A percentile compares a stretch with the other conserved stretches of the same genome.
Conservation (phyloP, 2,113 vertebrate genomes). For the Macrotis lagotis region DNA sequence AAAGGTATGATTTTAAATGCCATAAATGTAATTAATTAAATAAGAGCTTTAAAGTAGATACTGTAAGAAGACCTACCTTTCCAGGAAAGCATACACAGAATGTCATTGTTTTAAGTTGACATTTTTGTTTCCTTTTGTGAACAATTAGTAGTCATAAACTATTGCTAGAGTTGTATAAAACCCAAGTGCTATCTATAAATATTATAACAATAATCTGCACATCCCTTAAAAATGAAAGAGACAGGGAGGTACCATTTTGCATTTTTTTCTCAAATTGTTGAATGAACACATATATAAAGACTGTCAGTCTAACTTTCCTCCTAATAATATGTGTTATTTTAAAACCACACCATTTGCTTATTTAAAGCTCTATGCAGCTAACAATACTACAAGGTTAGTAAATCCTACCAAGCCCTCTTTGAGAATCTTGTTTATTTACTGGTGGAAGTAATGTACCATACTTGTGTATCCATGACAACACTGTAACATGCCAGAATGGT, state of each 20-base stretch:
- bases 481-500: constrained; percentile 79
- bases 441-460: constrained; percentile 83
- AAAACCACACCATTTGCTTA: constrained; percentile 67
- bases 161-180: background rate
- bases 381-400: constrained; percentile 72
- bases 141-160: background rate
- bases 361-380: constrained; percentile 67
- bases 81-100: background rate
- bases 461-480: constrained; percentile 91
- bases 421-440: constrained; percentile 85
- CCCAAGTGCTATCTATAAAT: constrained; percentile 1
- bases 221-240: constrained; percentile 34
- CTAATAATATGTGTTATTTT: constrained; percentile 52
- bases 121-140: constrained; percentile 30
- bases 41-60: constrained; percentile 25
- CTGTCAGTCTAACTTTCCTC: constrained; percentile 14
- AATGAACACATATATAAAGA: constrained; percentile 4
- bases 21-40: background rate
- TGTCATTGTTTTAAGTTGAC: background rate
- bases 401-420: constrained; percentile 80
- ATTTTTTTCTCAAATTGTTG: constrained; percentile 42
- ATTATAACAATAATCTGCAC: constrained; percentile 35
- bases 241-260: background rate
- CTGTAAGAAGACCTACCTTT: background rate
- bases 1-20: background rate